Evolutionary conservation across 2,797 vertebrate species (phyloP).

Genomic region (Melanotaenia pygmaea): DNA sequence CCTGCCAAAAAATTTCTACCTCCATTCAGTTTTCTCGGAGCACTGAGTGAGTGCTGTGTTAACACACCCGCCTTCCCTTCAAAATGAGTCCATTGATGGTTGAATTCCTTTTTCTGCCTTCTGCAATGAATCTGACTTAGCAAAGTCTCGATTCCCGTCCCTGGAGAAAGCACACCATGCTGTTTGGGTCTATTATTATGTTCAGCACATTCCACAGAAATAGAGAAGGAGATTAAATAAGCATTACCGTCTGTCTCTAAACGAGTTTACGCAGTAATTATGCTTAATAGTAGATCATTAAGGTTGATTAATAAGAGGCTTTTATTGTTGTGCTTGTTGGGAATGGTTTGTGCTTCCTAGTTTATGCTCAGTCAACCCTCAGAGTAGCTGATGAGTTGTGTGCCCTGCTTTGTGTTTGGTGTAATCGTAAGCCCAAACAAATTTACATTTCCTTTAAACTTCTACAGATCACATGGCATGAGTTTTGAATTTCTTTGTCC

Average conservation of each 20-base stretch:
- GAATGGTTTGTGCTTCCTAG: constrained; percentile 41
- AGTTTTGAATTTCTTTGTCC: constrained; percentile 22
- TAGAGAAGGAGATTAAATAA: constrained; percentile 66
- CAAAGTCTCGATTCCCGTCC: constrained; percentile 13
- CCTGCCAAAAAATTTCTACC: constrained; percentile 62
- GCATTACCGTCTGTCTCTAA: constrained; percentile 68
- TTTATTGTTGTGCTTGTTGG: constrained; percentile 64
- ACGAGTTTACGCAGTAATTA: constrained; percentile 75
- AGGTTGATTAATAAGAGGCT: constrained; percentile 70
- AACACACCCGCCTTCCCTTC: constrained; percentile 61
- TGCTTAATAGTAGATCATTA: constrained; percentile 71
- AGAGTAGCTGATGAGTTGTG: constrained; percentile 35
- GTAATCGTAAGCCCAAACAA: constrained; percentile 46
- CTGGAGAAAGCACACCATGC: constrained; percentile 16
- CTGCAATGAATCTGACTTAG: constrained; percentile 41
- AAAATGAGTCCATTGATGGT: constrained; percentile 36
- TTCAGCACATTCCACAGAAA: constrained; percentile 75
- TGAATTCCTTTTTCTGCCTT: constrained; percentile 29
- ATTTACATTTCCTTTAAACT: constrained; percentile 58
- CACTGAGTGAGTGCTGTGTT: constrained; percentile 19
- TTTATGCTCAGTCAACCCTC: constrained; percentile 41
- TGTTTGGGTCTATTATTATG: constrained; percentile 31
- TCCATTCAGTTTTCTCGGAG: constrained; percentile 41
- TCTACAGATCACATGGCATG: constrained; percentile 28
- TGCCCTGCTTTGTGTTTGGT: constrained; percentile 43